Conservation (phyloP, 2,888 invertebrate species). For the Phlogophora meticulosa region DNA sequence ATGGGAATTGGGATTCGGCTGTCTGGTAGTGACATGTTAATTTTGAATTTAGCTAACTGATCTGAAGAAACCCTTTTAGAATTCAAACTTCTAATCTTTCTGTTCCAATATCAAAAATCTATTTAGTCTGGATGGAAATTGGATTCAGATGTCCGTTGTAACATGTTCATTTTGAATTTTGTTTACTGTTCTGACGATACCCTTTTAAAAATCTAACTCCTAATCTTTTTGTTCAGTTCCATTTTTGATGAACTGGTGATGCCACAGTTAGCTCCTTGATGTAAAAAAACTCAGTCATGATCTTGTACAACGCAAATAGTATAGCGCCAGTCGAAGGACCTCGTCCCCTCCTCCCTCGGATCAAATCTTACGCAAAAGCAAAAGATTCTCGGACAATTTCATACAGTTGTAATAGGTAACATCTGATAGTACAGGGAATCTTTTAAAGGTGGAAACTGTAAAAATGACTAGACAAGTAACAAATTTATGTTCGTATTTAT, state of each 20-base stretch:
- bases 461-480: too few relatives aligned
- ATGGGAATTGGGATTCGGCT: slow-evolving; percentile 67
- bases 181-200: slow-evolving; percentile 26
- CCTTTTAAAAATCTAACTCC: background rate
- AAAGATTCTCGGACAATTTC: too few relatives aligned
- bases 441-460: too few relatives aligned
- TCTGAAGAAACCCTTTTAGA: slow-evolving; percentile 1
- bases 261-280: background rate
- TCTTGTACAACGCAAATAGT: background rate
- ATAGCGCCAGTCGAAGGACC: too few relatives aligned
- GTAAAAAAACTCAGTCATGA: background rate
- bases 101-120: background rate
- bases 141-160: slow-evolving; percentile 63
- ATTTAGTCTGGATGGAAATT: slow-evolving; percentile 67
- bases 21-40: slow-evolving; percentile 65
- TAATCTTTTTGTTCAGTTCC: background rate
- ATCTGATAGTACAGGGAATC: too few relatives aligned
- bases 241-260: too few relatives aligned
- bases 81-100: background rate
- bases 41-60: slow-evolving; percentile 59
- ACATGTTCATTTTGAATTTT: slow-evolving; percentile 68
- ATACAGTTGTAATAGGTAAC: too few relatives aligned
- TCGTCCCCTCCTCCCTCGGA: too few relatives aligned
- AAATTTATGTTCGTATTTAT: too few relatives aligned
- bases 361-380: too few relatives aligned